A percentile compares a stretch with the other conserved stretches of the same genome.
These are phyloP conservation scores for Porites lobata DNA, from an alignment of 92 coral and sea anemone genomes.

Conservation along the genomic window DNA sequence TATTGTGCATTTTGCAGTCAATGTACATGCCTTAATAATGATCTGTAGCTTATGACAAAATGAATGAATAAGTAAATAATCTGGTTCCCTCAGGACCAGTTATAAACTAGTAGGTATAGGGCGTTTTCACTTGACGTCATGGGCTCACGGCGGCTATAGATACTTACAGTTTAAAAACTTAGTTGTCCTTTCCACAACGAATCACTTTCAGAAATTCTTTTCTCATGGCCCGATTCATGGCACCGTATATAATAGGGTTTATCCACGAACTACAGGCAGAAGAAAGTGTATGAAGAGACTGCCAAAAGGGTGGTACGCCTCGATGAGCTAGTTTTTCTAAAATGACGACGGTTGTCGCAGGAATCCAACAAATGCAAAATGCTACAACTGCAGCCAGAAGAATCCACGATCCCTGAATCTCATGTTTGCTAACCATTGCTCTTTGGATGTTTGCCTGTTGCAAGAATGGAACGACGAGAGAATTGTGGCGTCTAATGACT, in stretches of 20 bases:
- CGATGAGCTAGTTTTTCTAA: background rate
- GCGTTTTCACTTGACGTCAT: no score
- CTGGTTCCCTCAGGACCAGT: no score
- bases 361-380: slow-evolving; percentile 20
- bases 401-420: background rate
- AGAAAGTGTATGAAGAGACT: background rate
- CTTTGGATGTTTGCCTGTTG: slow-evolving; percentile 5
- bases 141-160: no score
- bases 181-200: background rate
- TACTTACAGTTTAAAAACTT: background rate
- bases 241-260: slow-evolving; percentile 13
- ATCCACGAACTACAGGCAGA: background rate
- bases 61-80: no score
- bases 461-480: background rate
- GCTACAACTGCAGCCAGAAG: slow-evolving; percentile 13
- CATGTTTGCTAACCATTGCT: background rate
- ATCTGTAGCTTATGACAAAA: no score
- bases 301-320: background rate
- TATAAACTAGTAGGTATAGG: no score
- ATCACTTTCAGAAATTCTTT: slow-evolving; percentile 4
- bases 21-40: no score
- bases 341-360: background rate
- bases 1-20: no score
- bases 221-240: slow-evolving; percentile 26
- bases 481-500: slow-evolving; percentile 1